Percentiles rank a stretch among this genome's conserved stretches.
Conservation (phyloP, 2,797 vertebrate species). For the Sebastes melanostomus region DNA sequence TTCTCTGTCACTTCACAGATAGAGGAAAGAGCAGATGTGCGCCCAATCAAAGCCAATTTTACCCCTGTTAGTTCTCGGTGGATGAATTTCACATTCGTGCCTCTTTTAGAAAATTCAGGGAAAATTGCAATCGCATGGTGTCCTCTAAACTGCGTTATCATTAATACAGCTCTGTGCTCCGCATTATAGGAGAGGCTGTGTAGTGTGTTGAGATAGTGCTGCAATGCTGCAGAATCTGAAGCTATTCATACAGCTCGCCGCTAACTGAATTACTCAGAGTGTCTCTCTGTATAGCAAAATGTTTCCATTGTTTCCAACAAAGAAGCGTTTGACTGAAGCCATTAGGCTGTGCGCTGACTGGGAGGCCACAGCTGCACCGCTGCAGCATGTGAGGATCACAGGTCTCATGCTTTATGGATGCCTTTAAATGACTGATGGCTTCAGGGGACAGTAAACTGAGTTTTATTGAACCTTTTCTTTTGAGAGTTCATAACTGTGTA, state of each 20-base stretch:
- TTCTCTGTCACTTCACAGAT: not conserved
- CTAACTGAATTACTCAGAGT: slow-evolving; percentile 42
- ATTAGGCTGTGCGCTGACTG: slow-evolving; percentile 13
- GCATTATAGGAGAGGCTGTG: not conserved
- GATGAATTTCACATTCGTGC: slow-evolving; percentile 16
- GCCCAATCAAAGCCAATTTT: slow-evolving; percentile 43
- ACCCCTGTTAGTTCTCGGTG: slow-evolving; percentile 21
- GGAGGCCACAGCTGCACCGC: slow-evolving; percentile 12
- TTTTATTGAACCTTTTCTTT: slow-evolving; percentile 26
- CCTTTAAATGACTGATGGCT: slow-evolving; percentile 39
- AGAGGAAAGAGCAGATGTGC: slow-evolving; percentile 29
- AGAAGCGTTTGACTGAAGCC: slow-evolving; percentile 44
- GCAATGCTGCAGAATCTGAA: slow-evolving; percentile 17
- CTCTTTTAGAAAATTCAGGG: slow-evolving; percentile 20
- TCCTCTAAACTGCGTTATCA: slow-evolving; percentile 11
- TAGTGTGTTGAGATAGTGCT: not conserved
- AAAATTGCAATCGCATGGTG: slow-evolving; percentile 6
- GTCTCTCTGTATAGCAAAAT: slow-evolving; percentile 32
- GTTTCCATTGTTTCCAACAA: slow-evolving; percentile 61
- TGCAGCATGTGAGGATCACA: slow-evolving; percentile 68
- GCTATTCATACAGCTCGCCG: not conserved
- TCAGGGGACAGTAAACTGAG: slow-evolving; percentile 22
- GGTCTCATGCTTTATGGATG: slow-evolving; percentile 38
- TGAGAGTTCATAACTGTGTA: slow-evolving; percentile 5
- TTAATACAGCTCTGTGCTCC: slow-evolving; percentile 6